Evolutionary conservation across 1,140 invertebrate genomes (phyloP).

Genomic region (Bombus turneri): DNA sequence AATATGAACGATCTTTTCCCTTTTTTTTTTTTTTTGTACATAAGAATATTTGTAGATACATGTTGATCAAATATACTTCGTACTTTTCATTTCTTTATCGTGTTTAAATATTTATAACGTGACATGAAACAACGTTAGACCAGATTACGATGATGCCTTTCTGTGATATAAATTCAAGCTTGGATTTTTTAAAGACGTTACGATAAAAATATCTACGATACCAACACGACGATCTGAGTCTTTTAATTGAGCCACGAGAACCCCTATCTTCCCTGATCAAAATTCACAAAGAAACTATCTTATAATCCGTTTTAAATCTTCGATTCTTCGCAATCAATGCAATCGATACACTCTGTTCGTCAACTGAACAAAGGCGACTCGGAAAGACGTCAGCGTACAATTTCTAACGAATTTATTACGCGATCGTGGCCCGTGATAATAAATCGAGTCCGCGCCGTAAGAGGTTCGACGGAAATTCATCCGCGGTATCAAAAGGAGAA

Average conservation of each 20-base stretch:
- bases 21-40: no score
- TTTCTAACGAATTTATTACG: conserved; percentile 33
- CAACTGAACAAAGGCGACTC: not conserved
- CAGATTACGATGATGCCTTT: not conserved
- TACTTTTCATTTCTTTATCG: not conserved
- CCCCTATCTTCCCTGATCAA: not conserved
- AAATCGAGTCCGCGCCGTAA: not conserved
- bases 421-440: conserved; percentile 16
- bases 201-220: not conserved
- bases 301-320: not conserved
- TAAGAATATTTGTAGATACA: not conserved
- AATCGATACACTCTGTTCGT: not conserved
- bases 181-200: not conserved
- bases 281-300: not conserved
- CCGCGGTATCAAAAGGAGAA: not conserved
- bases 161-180: not conserved
- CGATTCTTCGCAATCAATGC: not conserved
- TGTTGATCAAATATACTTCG: not conserved
- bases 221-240: not conserved
- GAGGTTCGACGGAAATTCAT: conserved; percentile 25
- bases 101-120: not conserved
- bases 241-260: not conserved
- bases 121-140: not conserved
- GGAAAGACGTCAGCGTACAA: not conserved
- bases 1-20: not conserved